These are phyloP conservation scores for Drosophila buzzatii DNA, from an alignment of 2,888 invertebrate genomes.

Conservation along the genomic window DNA sequence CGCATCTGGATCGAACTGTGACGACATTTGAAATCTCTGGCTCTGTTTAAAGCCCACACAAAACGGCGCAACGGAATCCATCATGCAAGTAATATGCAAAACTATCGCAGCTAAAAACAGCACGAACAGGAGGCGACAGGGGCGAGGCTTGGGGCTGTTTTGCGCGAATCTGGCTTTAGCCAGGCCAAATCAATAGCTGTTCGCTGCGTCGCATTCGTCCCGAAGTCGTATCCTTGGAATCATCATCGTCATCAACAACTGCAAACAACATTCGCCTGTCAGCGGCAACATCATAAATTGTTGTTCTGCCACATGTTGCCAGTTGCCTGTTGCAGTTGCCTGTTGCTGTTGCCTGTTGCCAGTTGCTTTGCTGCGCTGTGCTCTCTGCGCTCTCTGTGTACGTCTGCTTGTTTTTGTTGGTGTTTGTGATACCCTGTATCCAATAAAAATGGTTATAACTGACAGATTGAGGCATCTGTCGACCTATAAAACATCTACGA, in stretches of 20 bases:
- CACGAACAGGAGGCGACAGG: not conserved
- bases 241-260: slow-evolving; percentile 81
- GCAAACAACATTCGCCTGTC: slow-evolving; percentile 83
- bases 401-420: slow-evolving; percentile 11
- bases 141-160: not conserved
- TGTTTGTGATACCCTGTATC: slow-evolving; percentile 18
- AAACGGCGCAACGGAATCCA: slow-evolving; percentile 68
- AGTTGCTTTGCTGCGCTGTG: slow-evolving; percentile 15
- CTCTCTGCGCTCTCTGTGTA: slow-evolving; percentile 4
- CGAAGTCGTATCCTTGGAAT: slow-evolving; percentile 67
- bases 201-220: slow-evolving; percentile 20
- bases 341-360: slow-evolving; percentile 25
- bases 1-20: slow-evolving; percentile 44
- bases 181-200: slow-evolving; percentile 59
- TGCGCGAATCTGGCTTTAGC: slow-evolving; percentile 14
- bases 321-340: slow-evolving; percentile 31
- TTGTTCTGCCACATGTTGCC: slow-evolving; percentile 82
- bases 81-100: slow-evolving; percentile 77
- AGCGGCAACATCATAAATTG: slow-evolving; percentile 84
- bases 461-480: not conserved
- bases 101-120: slow-evolving; percentile 48
- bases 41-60: slow-evolving; percentile 65
- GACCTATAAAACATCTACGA: not conserved
- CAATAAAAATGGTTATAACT: not conserved
- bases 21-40: slow-evolving; percentile 53